Evolutionary conservation across 1,140 invertebrate species (phyloP).

Genomic region (Agrypnia vestita): DNA sequence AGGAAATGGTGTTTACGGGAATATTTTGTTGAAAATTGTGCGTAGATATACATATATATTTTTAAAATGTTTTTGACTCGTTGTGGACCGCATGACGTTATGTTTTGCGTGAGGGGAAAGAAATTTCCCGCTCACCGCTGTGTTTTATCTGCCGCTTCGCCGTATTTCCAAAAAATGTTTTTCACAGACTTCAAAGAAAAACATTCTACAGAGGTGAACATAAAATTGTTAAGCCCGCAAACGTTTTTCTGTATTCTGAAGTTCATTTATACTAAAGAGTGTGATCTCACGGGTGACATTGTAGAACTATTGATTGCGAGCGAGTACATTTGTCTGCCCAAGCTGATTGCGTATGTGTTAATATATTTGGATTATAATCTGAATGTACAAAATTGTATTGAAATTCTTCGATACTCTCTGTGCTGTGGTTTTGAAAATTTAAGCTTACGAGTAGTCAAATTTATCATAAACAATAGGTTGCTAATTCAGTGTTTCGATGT

Average conservation of each 20-base stretch:
- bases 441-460: neutral
- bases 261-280: constrained; percentile 7
- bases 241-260: neutral
- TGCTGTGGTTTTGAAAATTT: neutral
- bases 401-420: neutral
- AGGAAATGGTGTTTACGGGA: no score
- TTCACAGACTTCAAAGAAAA: neutral
- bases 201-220: neutral
- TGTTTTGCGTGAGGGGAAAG: neutral
- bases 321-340: neutral
- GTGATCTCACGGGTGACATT: neutral
- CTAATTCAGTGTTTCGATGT: neutral
- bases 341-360: neutral
- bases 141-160: neutral
- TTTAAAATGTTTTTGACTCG: no score
- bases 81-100: neutral
- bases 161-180: constrained; percentile 27
- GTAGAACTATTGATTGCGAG: constrained; percentile 2
- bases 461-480: neutral
- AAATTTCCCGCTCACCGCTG: neutral
- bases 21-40: no score
- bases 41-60: no score
- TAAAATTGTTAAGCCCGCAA: neutral
- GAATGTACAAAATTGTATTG: neutral
- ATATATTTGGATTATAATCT: constrained; percentile 7